Conservation (phyloP, 2,113 vertebrate species). For the Menidia beryllina region DNA sequence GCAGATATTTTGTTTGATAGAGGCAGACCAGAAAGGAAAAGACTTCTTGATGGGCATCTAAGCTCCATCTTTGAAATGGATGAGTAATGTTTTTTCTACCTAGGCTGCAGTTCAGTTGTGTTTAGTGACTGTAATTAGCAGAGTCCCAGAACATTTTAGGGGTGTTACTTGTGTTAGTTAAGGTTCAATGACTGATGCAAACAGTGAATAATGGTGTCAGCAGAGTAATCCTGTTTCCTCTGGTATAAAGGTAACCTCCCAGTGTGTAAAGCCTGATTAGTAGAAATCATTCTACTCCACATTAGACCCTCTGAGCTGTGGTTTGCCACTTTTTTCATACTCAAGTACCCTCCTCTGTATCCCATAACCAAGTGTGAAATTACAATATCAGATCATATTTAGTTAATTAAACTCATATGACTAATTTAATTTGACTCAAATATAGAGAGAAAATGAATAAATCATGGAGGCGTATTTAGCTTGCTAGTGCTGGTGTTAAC, state of each 20-base stretch:
- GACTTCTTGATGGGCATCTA: no score
- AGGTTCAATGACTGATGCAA: slow-evolving; percentile 48
- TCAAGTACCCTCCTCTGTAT: slow-evolving; percentile 61
- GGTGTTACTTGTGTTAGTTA: slow-evolving; percentile 57
- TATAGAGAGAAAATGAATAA: slow-evolving; percentile 68
- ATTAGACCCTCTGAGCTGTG: slow-evolving; percentile 51
- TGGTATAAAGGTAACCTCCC: slow-evolving; percentile 63
- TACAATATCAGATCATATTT: slow-evolving; percentile 75
- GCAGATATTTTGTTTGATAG: no score
- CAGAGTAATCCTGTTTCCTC: slow-evolving; percentile 31
- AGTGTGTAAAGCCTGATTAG: slow-evolving; percentile 63
- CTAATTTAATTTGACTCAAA: slow-evolving; percentile 79
- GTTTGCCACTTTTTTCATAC: slow-evolving; percentile 60
- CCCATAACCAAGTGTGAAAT: slow-evolving; percentile 74
- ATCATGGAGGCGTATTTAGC: slow-evolving; percentile 71
- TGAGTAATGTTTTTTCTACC: slow-evolving; percentile 16
- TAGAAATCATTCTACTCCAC: slow-evolving; percentile 51
- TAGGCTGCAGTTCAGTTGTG: slow-evolving; percentile 34
- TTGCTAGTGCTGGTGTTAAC: slow-evolving; percentile 67
- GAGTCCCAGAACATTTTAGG: slow-evolving; percentile 53
- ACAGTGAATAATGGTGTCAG: slow-evolving; percentile 62
- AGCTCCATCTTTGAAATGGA: no score
- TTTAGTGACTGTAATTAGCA: slow-evolving; percentile 42
- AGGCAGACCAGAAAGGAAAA: no score
- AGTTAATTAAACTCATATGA: slow-evolving; percentile 79